Evolutionary conservation across 2,113 vertebrate species (phyloP), one percentile per base, ranked within the genome.

Genomic region (Anolis carolinensis): DNA sequence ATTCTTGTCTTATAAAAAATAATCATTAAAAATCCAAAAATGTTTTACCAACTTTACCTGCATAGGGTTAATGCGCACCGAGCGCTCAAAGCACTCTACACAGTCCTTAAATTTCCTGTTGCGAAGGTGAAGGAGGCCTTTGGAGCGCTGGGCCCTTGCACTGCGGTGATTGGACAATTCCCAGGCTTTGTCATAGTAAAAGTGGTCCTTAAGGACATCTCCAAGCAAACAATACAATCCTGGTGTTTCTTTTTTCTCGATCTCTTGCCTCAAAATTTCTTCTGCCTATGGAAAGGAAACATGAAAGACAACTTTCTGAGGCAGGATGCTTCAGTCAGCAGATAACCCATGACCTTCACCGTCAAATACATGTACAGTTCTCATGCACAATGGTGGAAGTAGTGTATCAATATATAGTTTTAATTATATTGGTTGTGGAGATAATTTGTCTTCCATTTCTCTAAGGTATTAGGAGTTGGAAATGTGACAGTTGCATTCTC

Each of bases 151-250:
- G 55, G 98, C 97, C 0, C 98, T 96, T 44, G 98, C 97, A 0
- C 98, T 99, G 87, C 97, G 97, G n/a, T 95, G 94, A 20, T 84
- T 92, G 0, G 99, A 99, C 84, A 99, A 91, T 90, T 99, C 97
- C 99, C 99, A 99, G 10, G 99, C 98, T 81, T 92, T 97, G 86
- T 99, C 97, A 0, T 99, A 99, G 89, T 95, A 98, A 84, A 96
- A 96, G 14, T 97, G 98, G 4, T 99, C 98, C 83, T 95, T 96
- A 25, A 99, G 93, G 71, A 99, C 97, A 86, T 99, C 98, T 5
- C 99, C 99, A 27, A 99, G 97, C 36, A 99, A 95, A 83, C 99
- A 99, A 85, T 98, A 98, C 3, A 99, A 93, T 48, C 91, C 94
- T 1, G 98, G 96, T 0, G 97, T 98, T 94, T 98, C 98, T 91